A percentile compares a stretch with the other conserved stretches of the same genome.
phyloP scores from a whole-genome alignment of 92 coral and sea anemone genomes.

The Zoanthus sansibaricus region DNA sequence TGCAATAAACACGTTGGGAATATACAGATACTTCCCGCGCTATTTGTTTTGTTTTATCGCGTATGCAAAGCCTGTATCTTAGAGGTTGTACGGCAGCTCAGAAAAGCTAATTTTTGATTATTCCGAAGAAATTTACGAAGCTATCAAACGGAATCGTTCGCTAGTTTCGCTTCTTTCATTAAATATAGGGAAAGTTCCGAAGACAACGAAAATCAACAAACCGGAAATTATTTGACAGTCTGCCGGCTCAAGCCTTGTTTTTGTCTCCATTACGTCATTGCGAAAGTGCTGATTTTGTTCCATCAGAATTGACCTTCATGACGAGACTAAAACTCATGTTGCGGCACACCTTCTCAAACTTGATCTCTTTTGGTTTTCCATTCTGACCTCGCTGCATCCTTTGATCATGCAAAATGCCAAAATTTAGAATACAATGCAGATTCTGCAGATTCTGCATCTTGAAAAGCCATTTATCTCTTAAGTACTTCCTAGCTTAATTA shows the following conservation, averaged over 20 bases:
- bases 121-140: neutral
- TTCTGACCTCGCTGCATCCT: constrained; percentile 14
- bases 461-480: neutral
- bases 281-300: constrained; percentile 20
- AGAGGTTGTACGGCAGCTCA: constrained; percentile 15
- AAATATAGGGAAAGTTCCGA: neutral
- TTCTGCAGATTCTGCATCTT: neutral
- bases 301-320: neutral
- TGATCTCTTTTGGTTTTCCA: neutral
- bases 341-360: constrained; percentile 7
- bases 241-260: constrained; percentile 8
- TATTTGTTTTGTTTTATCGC: neutral
- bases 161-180: constrained; percentile 5
- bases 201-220: neutral
- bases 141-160: neutral
- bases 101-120: constrained; percentile 19
- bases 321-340: neutral
- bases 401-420: neutral
- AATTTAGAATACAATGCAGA: neutral
- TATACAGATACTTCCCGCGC: constrained; percentile 36
- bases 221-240: constrained; percentile 34
- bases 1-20: constrained; percentile 67
- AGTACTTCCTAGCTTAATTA: neutral
- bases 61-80: neutral
- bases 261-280: constrained; percentile 30